Evolutionary conservation across 2,113 vertebrate species (phyloP).

Genomic region (Parus major): DNA sequence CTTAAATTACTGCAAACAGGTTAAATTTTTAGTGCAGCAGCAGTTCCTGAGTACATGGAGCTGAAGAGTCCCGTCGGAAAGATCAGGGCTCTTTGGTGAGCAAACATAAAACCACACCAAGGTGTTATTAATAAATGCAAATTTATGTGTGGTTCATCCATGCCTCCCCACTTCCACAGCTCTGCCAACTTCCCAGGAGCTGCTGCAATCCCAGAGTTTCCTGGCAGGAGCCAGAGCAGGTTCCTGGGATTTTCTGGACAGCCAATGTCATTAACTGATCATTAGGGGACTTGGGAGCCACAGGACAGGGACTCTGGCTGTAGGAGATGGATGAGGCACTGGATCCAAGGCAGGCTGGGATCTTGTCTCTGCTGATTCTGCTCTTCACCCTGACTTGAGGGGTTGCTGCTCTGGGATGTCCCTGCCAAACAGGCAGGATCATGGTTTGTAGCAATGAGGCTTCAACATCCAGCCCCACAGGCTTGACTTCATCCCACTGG

Average conservation of each 20-base stretch:
- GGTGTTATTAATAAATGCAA: neutral
- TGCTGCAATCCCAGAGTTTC: neutral
- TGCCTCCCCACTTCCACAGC: neutral
- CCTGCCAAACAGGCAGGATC: neutral
- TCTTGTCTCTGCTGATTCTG: neutral
- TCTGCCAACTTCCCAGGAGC: neutral
- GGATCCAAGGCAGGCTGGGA: neutral
- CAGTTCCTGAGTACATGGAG: neutral
- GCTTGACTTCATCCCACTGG: neutral
- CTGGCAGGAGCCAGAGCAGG: fast-evolving
- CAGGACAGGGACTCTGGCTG: neutral
- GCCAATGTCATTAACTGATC: fast-evolving
- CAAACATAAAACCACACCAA: neutral
- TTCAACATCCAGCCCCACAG: fast-evolving
- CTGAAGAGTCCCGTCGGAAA: neutral
- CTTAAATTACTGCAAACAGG: neutral
- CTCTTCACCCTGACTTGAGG: neutral
- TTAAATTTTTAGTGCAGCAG: neutral
- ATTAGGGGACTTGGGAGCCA: fast-evolving
- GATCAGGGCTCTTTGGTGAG: neutral
- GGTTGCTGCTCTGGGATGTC: neutral
- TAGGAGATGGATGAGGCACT: fast-evolving
- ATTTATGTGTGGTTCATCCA: neutral
- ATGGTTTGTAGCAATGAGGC: neutral
- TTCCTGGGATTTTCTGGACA: neutral